Percentiles rank a stretch among this genome's conserved stretches.
Conservation (phyloP, 2,797 vertebrate genomes). For the Labroides dimidiatus region DNA sequence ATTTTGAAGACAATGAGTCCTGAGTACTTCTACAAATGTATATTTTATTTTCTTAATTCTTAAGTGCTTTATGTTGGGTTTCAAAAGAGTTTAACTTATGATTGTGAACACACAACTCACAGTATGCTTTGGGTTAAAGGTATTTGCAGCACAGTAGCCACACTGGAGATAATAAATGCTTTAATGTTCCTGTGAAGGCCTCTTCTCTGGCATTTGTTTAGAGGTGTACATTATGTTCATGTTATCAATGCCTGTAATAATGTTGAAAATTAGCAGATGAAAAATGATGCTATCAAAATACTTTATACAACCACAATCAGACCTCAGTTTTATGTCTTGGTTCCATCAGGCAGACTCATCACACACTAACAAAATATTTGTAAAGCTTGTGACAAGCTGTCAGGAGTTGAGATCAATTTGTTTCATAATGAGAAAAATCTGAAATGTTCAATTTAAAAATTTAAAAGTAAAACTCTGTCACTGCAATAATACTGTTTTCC, state of each 20-base stretch:
- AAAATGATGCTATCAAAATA: slow-evolving; percentile 6
- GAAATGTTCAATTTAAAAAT: neutral
- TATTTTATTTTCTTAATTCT: slow-evolving; percentile 17
- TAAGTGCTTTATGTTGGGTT: slow-evolving; percentile 29
- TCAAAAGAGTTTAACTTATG: slow-evolving; percentile 7
- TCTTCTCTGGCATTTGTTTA: slow-evolving; percentile 27
- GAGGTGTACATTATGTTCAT: slow-evolving; percentile 11
- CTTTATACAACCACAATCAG: slow-evolving; percentile 11
- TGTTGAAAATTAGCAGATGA: too few species aligned
- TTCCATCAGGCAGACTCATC: neutral
- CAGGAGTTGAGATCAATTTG: neutral
- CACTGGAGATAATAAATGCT: slow-evolving; percentile 35
- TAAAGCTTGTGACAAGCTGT: neutral
- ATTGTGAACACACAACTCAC: slow-evolving; percentile 13
- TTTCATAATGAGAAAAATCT: neutral
- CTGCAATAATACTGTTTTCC: neutral
- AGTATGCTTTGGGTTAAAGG: slow-evolving; percentile 18
- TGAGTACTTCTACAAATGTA: slow-evolving; percentile 20
- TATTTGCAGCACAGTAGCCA: slow-evolving; percentile 53
- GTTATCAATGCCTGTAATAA: neutral
- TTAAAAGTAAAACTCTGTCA: neutral
- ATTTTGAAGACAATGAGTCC: slow-evolving; percentile 27
- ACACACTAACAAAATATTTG: neutral
- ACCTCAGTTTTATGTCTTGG: slow-evolving; percentile 18
- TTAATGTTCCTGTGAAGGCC: slow-evolving; percentile 32